These are phyloP conservation scores for Stegodyphus mimosarum DNA, from an alignment of 1,140 invertebrate genomes.

Conservation along the genomic window DNA sequence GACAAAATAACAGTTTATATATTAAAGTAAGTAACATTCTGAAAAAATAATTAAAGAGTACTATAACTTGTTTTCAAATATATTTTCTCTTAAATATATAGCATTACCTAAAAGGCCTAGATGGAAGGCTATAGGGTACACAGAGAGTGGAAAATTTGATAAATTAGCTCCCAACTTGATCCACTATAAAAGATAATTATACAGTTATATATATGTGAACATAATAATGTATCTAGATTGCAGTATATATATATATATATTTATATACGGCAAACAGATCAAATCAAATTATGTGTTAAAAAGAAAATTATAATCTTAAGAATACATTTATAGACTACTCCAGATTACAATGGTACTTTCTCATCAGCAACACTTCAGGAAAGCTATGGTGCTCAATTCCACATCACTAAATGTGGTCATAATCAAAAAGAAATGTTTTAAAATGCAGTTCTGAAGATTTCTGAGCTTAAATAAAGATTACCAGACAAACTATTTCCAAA, in stretches of 20 bases:
- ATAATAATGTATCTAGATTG: not conserved
- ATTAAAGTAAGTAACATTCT: too few species aligned
- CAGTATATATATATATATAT: too few species aligned
- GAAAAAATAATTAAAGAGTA: too few species aligned
- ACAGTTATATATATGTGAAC: slow-evolving; percentile 4
- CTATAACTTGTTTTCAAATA: too few species aligned
- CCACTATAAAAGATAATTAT: slow-evolving; percentile 76
- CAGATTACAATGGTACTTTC: not conserved
- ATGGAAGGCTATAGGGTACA: slow-evolving; percentile 89
- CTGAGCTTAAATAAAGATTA: not conserved
- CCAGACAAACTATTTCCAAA: not conserved
- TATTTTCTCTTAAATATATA: not conserved
- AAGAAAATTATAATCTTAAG: not conserved
- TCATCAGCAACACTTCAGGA: too few species aligned
- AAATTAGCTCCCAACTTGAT: slow-evolving; percentile 89
- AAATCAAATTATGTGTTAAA: not conserved
- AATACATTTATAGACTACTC: not conserved
- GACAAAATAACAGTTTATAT: too few species aligned
- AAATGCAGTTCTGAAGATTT: too few species aligned
- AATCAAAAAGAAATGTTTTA: too few species aligned
- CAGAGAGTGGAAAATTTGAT: slow-evolving; percentile 79
- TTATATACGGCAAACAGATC: not conserved
- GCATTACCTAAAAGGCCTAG: slow-evolving; percentile 78
- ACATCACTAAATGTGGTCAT: too few species aligned
- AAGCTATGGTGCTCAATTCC: too few species aligned